Conservation (phyloP, 2,888 invertebrate species). For the Therioaphis trifolii region DNA sequence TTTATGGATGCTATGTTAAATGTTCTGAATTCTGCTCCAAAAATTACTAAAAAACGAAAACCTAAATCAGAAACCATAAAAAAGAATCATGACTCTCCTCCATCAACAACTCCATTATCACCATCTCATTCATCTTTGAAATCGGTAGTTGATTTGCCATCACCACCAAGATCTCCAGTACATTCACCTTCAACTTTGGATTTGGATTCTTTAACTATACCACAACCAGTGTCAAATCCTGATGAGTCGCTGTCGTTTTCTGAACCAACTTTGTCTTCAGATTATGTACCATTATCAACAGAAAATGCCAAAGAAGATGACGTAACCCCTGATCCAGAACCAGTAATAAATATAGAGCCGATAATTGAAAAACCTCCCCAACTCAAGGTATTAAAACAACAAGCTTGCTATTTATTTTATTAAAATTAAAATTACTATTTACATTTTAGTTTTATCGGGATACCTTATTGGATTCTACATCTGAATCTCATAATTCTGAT, state of each 20-base stretch:
- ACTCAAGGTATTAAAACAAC: constrained; percentile 36
- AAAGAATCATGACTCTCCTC: constrained; percentile 4
- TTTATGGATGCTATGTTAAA: constrained; percentile 88
- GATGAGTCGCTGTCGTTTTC: constrained; percentile 10
- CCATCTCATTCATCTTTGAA: background rate
- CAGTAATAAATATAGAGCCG: constrained; percentile 10
- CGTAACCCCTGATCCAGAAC: background rate
- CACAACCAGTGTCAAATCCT: background rate
- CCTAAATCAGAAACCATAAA: constrained; percentile 30
- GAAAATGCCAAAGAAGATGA: background rate
- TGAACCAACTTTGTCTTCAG: background rate
- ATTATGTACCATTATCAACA: background rate
- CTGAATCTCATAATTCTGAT: constrained; percentile 56
- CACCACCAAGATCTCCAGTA: constrained; percentile 16
- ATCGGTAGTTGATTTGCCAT: background rate
- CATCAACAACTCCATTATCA: background rate
- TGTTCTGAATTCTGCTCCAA: constrained; percentile 53
- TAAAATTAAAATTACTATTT: background rate
- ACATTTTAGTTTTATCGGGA: constrained; percentile 56
- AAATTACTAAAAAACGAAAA: constrained; percentile 48
- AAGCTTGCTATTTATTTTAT: background rate
- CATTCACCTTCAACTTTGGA: constrained; percentile 47
- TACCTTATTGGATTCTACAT: constrained; percentile 50
- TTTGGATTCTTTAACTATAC: constrained; percentile 21
- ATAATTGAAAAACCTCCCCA: constrained; percentile 52